Evolutionary conservation across 2,888 invertebrate genomes (phyloP), one percentile per base, ranked within the genome.

Genomic region (Aporophyla lueneburgensis): DNA sequence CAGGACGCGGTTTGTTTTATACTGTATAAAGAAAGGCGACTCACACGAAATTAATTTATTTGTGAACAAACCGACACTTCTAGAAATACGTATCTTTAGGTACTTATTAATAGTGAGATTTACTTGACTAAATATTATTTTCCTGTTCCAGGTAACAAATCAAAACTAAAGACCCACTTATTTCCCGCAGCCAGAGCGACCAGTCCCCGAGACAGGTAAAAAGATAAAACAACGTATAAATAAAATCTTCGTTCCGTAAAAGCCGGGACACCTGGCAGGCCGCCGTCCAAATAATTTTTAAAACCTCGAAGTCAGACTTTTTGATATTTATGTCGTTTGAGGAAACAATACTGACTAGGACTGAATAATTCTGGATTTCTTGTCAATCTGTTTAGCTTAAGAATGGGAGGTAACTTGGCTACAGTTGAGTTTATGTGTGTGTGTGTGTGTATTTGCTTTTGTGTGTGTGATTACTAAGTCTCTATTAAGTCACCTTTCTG

Each of bases 121-220:
- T 27, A 46, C 5, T 53, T 53, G 4, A 58, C 40, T 9, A 65
- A 54, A 54, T 63, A 61, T 51, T 6, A 27, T 54, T 84, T 63
- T 71, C n/a, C 24, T 77, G 59, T 81, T 81, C 40, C 84, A 82
- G 80, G 81, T 82, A 82, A 84, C 53, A 56, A 65, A 70, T 70
- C 51, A 61, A 76, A 71, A 46, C n/a, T 43, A 27, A 61, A 70
- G 16, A n/a, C 12, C n/a, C 19, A 16, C 27, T 65, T 59, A 54
- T 77, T 61, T 24, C 46, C 66, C 61, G 56, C 21, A 27, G 9
- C n/a, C 40, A 3, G n/a, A 61, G 14, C 43, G 21, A 1, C n/a
- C 43, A 40, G 24, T 68, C 33, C 3, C 21, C 19, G 27, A 63
- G 16, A 58, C 73, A 84, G 81, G 81, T 80, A 69, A 61, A 81